phyloP scores from a whole-genome alignment of 2,888 invertebrate genomes.

The Dugesia japonica region DNA sequence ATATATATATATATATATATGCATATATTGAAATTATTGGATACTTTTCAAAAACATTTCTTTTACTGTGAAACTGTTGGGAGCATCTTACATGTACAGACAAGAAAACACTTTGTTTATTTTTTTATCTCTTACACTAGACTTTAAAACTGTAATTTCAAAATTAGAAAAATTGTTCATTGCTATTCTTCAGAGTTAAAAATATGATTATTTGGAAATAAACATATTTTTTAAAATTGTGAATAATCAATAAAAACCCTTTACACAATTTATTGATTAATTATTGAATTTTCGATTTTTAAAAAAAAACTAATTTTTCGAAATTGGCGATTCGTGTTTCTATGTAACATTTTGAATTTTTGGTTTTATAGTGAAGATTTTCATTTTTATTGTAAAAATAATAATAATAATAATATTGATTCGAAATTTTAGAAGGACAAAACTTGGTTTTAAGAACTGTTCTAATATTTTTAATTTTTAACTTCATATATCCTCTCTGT shows the following conservation, averaged over 20 bases:
- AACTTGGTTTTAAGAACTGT: not conserved
- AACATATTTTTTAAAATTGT: not conserved
- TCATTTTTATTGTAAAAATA: not conserved
- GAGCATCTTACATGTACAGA: no score
- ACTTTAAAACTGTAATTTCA: not conserved
- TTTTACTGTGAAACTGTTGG: not conserved
- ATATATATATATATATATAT: not conserved
- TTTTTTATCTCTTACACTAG: not conserved
- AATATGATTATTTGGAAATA: not conserved
- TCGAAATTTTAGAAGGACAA: not conserved
- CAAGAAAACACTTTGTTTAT: not conserved
- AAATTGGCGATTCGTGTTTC: not conserved
- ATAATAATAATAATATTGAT: not conserved
- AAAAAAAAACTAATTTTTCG: not conserved
- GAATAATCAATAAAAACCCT: constrained; percentile 3
- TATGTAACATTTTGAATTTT: not conserved
- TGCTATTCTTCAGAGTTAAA: no score
- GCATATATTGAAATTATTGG: not conserved
- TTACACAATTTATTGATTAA: not conserved
- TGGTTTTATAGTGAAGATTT: not conserved
- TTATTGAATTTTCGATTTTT: constrained; percentile 1
- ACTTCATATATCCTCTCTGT: not conserved
- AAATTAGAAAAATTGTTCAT: not conserved
- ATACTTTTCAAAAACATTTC: not conserved
- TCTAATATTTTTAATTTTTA: not conserved